Evolutionary conservation across 1,140 invertebrate genomes (phyloP).

Genomic region (Drosophila pseudoobscura): DNA sequence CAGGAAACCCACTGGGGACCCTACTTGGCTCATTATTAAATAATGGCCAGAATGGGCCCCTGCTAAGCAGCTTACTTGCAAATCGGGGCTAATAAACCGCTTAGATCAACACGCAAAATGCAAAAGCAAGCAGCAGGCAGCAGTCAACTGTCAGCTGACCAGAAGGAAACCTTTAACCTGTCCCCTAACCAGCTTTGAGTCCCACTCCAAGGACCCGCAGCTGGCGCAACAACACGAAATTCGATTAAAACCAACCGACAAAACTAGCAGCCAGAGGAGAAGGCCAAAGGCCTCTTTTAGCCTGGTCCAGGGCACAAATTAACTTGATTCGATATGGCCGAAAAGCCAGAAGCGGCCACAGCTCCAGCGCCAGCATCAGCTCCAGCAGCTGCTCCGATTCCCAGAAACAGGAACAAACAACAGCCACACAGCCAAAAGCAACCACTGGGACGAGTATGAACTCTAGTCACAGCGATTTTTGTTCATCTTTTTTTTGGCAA

Average conservation of each 20-base stretch:
- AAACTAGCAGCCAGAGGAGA: constrained; percentile 35
- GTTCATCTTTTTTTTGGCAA: constrained; percentile 11
- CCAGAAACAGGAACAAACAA: constrained; percentile 22
- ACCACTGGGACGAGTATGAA: background rate
- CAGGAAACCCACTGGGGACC: background rate
- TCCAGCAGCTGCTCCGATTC: constrained; percentile 49
- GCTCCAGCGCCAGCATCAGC: too few species aligned
- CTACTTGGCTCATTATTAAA: constrained; percentile 43
- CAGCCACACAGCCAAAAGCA: background rate
- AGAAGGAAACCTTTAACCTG: constrained; percentile 44
- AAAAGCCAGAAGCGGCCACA: constrained; percentile 29
- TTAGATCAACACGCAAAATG: constrained; percentile 55
- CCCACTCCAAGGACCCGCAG: constrained; percentile 10
- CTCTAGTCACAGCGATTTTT: constrained; percentile 8
- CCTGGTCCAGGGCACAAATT: constrained; percentile 44
- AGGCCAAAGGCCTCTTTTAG: background rate
- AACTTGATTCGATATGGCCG: constrained; percentile 57
- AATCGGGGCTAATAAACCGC: constrained; percentile 53
- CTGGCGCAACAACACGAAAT: constrained; percentile 29
- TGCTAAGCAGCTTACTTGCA: constrained; percentile 44
- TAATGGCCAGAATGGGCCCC: constrained; percentile 20
- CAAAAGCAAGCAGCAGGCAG: constrained; percentile 18
- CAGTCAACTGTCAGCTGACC: background rate
- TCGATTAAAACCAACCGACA: constrained; percentile 53
- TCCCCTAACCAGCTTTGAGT: background rate